A percentile compares a stretch with the other conserved stretches of the same genome.
Evolutionary conservation across 2,888 invertebrate genomes (phyloP).

Genomic region (Tyria jacobaeae): DNA sequence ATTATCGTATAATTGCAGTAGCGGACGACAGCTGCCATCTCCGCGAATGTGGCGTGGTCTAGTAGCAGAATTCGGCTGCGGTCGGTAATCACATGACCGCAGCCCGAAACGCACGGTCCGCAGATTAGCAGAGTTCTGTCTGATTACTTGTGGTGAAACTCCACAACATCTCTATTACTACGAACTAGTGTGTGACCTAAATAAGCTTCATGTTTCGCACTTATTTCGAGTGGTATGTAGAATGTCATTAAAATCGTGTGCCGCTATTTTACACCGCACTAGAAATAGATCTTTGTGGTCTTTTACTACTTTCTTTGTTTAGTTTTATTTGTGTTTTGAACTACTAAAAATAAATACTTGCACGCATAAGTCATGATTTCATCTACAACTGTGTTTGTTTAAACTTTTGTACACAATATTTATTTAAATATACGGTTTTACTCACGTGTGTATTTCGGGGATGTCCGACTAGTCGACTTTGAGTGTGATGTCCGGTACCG

Average conservation of each 20-base stretch:
- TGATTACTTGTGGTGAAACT: conserved; percentile 80
- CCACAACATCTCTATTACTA: conserved; percentile 70
- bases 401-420: no score
- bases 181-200: conserved; percentile 80
- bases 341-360: conserved; percentile 61
- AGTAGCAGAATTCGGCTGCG: conserved; percentile 74
- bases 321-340: conserved; percentile 69
- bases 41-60: conserved; percentile 47
- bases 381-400: conserved; percentile 60
- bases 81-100: conserved; percentile 75
- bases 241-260: conserved; percentile 74
- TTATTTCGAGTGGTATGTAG: conserved; percentile 74
- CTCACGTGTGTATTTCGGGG: no score
- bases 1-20: not conserved
- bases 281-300: conserved; percentile 64
- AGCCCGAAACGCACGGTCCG: conserved; percentile 75
- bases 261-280: conserved; percentile 78
- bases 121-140: conserved; percentile 75
- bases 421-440: no score
- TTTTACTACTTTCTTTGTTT: conserved; percentile 64
- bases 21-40: conserved; percentile 18
- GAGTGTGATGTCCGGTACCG: no score
- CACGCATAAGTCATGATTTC: conserved; percentile 57
- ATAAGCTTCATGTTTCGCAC: conserved; percentile 66
- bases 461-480: no score